These are phyloP conservation scores for Gryon sp. DNA, from an alignment of 1,140 invertebrate genomes.

Conservation along the genomic window DNA sequence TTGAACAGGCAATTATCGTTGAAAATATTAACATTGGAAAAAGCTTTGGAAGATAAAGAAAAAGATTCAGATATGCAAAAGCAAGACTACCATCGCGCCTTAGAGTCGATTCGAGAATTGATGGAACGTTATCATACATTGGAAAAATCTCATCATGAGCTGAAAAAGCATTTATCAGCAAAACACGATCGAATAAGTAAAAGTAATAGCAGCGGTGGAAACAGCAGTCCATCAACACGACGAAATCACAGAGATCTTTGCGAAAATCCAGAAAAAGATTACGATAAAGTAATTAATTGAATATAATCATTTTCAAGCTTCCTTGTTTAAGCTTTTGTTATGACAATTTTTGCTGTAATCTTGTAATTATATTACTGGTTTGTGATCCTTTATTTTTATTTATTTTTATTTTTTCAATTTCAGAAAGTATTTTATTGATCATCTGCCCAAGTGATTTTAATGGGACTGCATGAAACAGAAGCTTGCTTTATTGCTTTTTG, in stretches of 20 bases:
- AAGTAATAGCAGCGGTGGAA: constrained; percentile 32
- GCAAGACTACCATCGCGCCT: constrained; percentile 69
- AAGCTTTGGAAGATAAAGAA: constrained; percentile 60
- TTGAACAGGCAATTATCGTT: constrained; percentile 70
- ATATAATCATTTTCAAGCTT: no score
- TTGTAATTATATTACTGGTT: no score
- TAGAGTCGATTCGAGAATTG: constrained; percentile 76
- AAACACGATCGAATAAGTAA: constrained; percentile 66
- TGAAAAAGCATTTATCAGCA: constrained; percentile 70
- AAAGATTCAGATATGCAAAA: constrained; percentile 68
- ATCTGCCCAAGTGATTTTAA: background rate
- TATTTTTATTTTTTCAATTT: constrained; percentile 31
- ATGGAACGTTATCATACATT: constrained; percentile 69
- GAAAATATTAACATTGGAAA: constrained; percentile 70
- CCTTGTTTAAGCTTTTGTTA: no score
- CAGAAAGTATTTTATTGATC: constrained; percentile 32
- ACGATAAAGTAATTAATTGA: constrained; percentile 71
- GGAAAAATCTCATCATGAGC: constrained; percentile 67
- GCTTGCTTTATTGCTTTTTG: constrained; percentile 28
- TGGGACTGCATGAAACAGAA: constrained; percentile 38
- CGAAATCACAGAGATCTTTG: constrained; percentile 60
- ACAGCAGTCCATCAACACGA: constrained; percentile 29
- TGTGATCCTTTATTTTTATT: constrained; percentile 37
- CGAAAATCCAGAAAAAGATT: constrained; percentile 70
- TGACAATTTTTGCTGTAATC: no score